Evolutionary conservation across 2,113 vertebrate genomes (phyloP).

Genomic region (Myxocyprinus asiaticus): DNA sequence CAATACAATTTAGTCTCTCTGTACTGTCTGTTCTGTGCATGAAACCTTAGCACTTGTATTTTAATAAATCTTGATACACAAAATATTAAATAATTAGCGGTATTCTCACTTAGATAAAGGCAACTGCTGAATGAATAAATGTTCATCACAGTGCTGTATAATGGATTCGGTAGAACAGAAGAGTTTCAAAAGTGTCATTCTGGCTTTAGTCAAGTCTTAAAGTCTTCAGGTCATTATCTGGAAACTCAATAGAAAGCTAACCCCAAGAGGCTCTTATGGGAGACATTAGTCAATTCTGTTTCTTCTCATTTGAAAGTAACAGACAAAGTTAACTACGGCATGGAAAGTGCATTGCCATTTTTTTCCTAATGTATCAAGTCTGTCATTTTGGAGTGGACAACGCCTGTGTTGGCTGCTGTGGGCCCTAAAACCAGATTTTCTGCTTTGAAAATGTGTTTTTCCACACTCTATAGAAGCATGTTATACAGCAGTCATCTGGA

Average conservation of each 20-base stretch:
- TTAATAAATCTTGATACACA: no score
- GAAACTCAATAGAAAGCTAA: conserved; percentile 19
- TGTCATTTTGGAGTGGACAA: conserved; percentile 54
- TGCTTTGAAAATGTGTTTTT: conserved; percentile 79
- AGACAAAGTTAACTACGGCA: conserved; percentile 30
- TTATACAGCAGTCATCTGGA: conserved; percentile 73
- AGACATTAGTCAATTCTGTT: conserved; percentile 25
- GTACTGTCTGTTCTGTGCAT: no score
- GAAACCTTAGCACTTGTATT: no score
- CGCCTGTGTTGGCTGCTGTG: conserved; percentile 49
- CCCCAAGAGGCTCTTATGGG: neutral
- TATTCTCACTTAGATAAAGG: neutral
- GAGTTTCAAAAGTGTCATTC: neutral
- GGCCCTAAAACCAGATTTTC: conserved; percentile 71
- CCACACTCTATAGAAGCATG: conserved; percentile 55
- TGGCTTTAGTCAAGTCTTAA: neutral
- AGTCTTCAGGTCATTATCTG: conserved; percentile 34
- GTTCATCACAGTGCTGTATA: conserved; percentile 17
- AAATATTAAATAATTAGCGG: no score
- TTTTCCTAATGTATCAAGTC: conserved; percentile 54
- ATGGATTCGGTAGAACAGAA: neutral
- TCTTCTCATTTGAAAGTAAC: conserved; percentile 35
- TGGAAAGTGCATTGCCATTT: conserved; percentile 42
- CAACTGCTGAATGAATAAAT: conserved; percentile 2
- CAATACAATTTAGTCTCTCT: no score